These are phyloP conservation scores for Tetrapedia diversipes DNA, from an alignment of 2,888 invertebrate species.

Conservation along the genomic window DNA sequence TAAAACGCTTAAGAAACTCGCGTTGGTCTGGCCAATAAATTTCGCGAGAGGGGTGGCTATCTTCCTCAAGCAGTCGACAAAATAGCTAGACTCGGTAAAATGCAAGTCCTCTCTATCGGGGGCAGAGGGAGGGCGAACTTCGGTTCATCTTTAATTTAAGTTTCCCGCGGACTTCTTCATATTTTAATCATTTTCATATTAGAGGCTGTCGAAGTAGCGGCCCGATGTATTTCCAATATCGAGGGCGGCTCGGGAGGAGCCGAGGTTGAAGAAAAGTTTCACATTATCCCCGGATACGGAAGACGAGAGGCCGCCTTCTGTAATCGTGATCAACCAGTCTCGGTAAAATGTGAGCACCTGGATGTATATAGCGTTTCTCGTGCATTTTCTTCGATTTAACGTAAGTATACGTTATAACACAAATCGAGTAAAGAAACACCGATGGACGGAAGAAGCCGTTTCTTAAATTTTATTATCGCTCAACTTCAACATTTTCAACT, in stretches of 20 bases:
- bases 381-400: no score
- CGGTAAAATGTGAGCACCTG: constrained; percentile 30
- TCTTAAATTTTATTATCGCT: no score
- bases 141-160: constrained; percentile 74
- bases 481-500: no score
- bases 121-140: constrained; percentile 56
- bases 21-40: constrained; percentile 38
- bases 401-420: no score
- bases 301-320: constrained; percentile 23
- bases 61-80: constrained; percentile 41
- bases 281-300: constrained; percentile 34
- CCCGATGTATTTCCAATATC: constrained; percentile 68
- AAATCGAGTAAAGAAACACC: no score
- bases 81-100: constrained; percentile 37
- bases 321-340: constrained; percentile 54
- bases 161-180: constrained; percentile 72
- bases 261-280: constrained; percentile 53
- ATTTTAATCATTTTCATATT: constrained; percentile 75
- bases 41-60: constrained; percentile 26
- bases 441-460: no score
- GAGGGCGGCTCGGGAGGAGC: constrained; percentile 13
- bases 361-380: no score
- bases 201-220: constrained; percentile 67
- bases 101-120: constrained; percentile 34
- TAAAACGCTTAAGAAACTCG: constrained; percentile 33